Base-by-base conservation (phyloP, 2,888 invertebrate species). In the Abscondita cerata region DNA sequence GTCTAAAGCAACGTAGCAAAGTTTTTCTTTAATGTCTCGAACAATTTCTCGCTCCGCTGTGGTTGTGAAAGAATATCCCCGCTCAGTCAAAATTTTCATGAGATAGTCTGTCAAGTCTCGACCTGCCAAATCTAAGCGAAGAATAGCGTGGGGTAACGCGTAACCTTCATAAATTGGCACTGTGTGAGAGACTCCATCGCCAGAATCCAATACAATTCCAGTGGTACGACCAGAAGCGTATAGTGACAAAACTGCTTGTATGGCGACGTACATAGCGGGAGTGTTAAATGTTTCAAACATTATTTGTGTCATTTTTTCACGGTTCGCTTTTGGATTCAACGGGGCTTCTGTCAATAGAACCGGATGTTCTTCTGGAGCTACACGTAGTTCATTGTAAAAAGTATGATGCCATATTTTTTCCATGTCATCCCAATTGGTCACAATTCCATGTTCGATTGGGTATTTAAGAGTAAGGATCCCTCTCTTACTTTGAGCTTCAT, bases 351-450 rank as follows among this genome's bases (percentile, higher is more conserved):
- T 89, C 64, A 92, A 84, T 71, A 95, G 84, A 36, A 93, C 87
- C 12, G 88, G 91, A 69, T 91, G 87, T 72, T 90, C 89, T 78
- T 94, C 93, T 0, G 94, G 93, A 2, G 93, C 90, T 11, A 92
- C 89, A 70, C 89, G 84, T 55, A 94, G 83, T 74, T 91, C 91
- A 74, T 89, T 91, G 83, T 92, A 93, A 81, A 93, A 93, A 18
- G 90, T 87, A 77, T 93, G 90, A 77, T 93, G 91, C 92, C 92
- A 93, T 70, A 94, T 88, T 79, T 92, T 93, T 80, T 94, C 93
- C 89, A 94, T 91, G 73, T 93, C 92, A 69, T 92, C 90, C 93
- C 93, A 93, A 78, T 93, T 87, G 68, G 87, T 87, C 48, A 93
- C 87, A 64, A 90, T 86, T 20, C 92, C 92, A 70, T 90, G 88